These are phyloP conservation scores for Poecile atricapillus DNA, from an alignment of 2,113 vertebrate species.

Conservation along the genomic window DNA sequence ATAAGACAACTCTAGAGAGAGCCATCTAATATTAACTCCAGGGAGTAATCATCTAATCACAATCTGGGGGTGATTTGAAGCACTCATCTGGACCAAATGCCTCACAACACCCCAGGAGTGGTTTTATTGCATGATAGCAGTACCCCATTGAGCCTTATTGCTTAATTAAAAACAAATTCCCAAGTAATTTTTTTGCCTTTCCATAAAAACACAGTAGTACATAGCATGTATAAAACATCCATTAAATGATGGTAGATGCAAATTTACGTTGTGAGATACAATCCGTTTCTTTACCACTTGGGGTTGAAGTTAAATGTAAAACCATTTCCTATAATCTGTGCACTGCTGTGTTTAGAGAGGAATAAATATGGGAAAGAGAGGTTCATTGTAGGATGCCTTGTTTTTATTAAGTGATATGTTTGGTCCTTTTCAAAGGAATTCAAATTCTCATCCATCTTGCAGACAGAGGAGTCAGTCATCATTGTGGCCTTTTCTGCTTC, in stretches of 20 bases:
- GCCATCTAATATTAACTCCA: slow-evolving; percentile 47
- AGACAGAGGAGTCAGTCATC: neutral
- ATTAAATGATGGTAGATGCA: slow-evolving; percentile 54
- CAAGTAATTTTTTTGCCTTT: slow-evolving; percentile 67
- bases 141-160: slow-evolving; percentile 70
- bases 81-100: slow-evolving; percentile 66
- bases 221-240: slow-evolving; percentile 50
- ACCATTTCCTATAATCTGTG: slow-evolving; percentile 24
- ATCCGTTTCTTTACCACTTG: slow-evolving; percentile 29
- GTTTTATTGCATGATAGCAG: slow-evolving; percentile 62
- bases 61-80: slow-evolving; percentile 70
- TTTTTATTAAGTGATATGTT: slow-evolving; percentile 28
- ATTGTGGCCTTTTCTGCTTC: neutral
- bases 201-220: slow-evolving; percentile 57
- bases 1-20: slow-evolving; percentile 59
- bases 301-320: slow-evolving; percentile 54
- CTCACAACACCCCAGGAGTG: slow-evolving; percentile 63
- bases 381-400: slow-evolving; percentile 28
- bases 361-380: slow-evolving; percentile 22
- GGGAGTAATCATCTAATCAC: slow-evolving; percentile 72
- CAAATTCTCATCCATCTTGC: neutral
- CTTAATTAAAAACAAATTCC: slow-evolving; percentile 80
- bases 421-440: neutral
- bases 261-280: slow-evolving; percentile 21
- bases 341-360: slow-evolving; percentile 39